A percentile compares a stretch with the other conserved stretches of the same genome.
Evolutionary conservation across 1,140 invertebrate genomes (phyloP).

Genomic region (Drosophila elegans): DNA sequence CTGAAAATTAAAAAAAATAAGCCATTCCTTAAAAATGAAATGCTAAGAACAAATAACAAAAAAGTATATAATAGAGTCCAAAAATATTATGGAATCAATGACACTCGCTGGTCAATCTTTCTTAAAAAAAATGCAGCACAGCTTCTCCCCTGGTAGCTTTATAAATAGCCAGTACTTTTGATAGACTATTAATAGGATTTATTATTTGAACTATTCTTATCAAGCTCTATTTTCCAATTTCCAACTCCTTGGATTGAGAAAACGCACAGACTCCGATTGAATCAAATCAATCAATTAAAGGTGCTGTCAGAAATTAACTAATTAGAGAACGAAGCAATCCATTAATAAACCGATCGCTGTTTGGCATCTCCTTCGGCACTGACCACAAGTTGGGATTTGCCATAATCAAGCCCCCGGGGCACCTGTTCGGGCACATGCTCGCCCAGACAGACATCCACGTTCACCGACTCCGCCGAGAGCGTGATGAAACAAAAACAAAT

Average conservation of each 20-base stretch:
- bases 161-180: too few species aligned
- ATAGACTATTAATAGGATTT: too few species aligned
- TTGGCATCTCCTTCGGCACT: constrained; percentile 23
- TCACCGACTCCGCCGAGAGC: constrained; percentile 30
- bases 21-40: too few species aligned
- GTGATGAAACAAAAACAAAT: constrained; percentile 69
- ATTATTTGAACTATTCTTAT: not conserved
- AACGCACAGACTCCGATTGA: constrained; percentile 4
- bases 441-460: constrained; percentile 17
- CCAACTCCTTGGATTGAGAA: not conserved
- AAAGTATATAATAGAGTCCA: too few species aligned
- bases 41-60: too few species aligned
- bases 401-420: constrained; percentile 35
- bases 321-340: constrained; percentile 32
- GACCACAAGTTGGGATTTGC: constrained; percentile 9
- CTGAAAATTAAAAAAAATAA: too few species aligned
- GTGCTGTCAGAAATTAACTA: constrained; percentile 42
- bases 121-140: too few species aligned
- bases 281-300: constrained; percentile 27
- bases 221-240: not conserved
- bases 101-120: too few species aligned
- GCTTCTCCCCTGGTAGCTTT: too few species aligned
- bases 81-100: too few species aligned
- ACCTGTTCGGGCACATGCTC: constrained; percentile 37
- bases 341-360: constrained; percentile 38